Evolutionary conservation across 2,888 invertebrate species (phyloP), one percentile per base, ranked within the genome.

Genomic region (Lithodes maja): DNA sequence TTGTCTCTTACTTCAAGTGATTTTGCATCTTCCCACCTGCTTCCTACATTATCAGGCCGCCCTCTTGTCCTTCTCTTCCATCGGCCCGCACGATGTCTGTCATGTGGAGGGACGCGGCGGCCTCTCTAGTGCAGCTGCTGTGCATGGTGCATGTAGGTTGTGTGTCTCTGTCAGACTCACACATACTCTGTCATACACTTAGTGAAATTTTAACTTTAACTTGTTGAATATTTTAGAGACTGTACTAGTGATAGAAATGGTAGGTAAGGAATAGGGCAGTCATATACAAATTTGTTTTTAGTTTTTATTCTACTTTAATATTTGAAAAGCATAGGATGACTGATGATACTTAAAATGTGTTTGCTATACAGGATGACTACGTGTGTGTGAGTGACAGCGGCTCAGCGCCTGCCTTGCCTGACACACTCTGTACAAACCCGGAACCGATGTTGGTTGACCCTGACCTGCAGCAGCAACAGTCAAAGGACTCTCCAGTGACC

Each of bases 301-400:
- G 33, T 33, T 33, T 33, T 33, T 33, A 33, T 33, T 33, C 33
- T 33, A 33, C 33, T 33, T 33, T 33, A 33, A 33, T 33, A 33
- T 33, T 33, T 33, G 33, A 33, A 33, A 33, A 33, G 33, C 33
- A 33, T 33, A 33, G 33, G 33, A 33, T 33, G 33, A 33, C 33
- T 33, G 33, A 33, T 33, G 33, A 33, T 33, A 33, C 33, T 33
- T 33, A 33, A 33, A 33, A 33, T 33, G 33, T 33, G 33, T 33
- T 33, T 33, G 52, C 9, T 77, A 7, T 15, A 17, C 90, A 91
- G 91, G 91, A 91, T 91, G 91, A 91, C 86, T 92, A 90, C 68
- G 89, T 90, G 68, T 90, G 86, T 83, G 83, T 92, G 83, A 90
- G 85, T 17, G 89, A 78, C 69, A 55, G 49, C 55, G 86, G 80